phyloP scores from a whole-genome alignment of 2,888 invertebrate genomes.

The Lasioglossum oenotherae region DNA sequence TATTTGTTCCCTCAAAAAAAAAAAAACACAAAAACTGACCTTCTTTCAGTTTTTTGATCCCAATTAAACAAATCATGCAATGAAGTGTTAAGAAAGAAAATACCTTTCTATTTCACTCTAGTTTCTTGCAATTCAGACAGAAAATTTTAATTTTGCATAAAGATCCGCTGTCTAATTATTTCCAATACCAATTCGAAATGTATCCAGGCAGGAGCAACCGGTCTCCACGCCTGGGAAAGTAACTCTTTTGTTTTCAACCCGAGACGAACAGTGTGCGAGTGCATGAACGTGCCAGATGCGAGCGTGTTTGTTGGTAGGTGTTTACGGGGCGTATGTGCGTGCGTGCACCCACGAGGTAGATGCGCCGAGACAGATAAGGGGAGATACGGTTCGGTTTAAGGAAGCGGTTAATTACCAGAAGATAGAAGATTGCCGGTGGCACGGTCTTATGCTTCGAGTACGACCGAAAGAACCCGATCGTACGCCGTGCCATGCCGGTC shows the following conservation, averaged over 20 bases:
- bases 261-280: neutral
- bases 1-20: no score
- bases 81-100: no score
- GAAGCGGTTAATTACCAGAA: slow-evolving; percentile 82
- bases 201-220: neutral
- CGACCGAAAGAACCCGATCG: slow-evolving; percentile 66
- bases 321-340: slow-evolving; percentile 51
- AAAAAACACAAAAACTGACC: no score
- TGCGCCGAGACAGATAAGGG: slow-evolving; percentile 75
- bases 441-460: slow-evolving; percentile 67
- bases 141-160: no score
- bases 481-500: slow-evolving; percentile 29
- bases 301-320: slow-evolving; percentile 40
- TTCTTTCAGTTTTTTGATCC: no score
- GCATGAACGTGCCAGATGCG: neutral
- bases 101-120: no score
- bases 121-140: no score
- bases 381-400: slow-evolving; percentile 80
- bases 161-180: neutral
- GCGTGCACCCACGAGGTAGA: slow-evolving; percentile 64
- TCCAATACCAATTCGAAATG: neutral
- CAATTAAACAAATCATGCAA: no score
- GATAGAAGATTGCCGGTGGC: slow-evolving; percentile 75
- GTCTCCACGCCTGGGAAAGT: slow-evolving; percentile 60
- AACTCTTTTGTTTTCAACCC: slow-evolving; percentile 71